A percentile compares a stretch with the other conserved stretches of the same genome.
These are phyloP conservation scores for Eulemur rubriventer DNA, from an alignment of 2,797 vertebrate species.

Conservation along the genomic window DNA sequence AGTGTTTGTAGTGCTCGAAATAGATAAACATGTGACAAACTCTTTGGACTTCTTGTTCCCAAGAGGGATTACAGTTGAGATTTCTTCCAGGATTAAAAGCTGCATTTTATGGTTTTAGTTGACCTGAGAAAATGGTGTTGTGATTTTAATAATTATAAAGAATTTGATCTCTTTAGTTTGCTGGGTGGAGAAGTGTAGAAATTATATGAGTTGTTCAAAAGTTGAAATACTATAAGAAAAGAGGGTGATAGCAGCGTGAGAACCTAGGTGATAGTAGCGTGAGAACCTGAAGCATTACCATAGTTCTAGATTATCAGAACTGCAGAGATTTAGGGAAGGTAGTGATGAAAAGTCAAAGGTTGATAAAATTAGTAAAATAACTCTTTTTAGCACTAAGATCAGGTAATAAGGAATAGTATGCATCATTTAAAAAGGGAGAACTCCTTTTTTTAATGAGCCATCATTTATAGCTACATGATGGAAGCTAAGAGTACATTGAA, in stretches of 20 bases:
- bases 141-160: background rate
- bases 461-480: background rate
- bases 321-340: background rate
- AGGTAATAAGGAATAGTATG: background rate
- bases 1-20: background rate
- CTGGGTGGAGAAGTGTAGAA: background rate
- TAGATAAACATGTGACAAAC: background rate
- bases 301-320: background rate
- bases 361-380: background rate
- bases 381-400: background rate
- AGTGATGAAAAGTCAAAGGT: background rate
- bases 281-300: background rate
- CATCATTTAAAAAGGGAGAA: background rate
- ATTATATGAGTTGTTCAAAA: slow-evolving; percentile 13
- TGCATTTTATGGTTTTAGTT: slow-evolving; percentile 7
- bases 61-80: slow-evolving; percentile 6
- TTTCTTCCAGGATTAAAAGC: background rate
- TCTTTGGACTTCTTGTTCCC: background rate
- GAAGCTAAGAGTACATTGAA: background rate
- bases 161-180: slow-evolving; percentile 32
- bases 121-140: background rate
- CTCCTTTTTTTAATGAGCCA: background rate
- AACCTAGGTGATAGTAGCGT: background rate
- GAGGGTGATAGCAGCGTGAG: background rate
- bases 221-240: background rate